These are phyloP conservation scores for Sterna hirundo DNA, from an alignment of 2,113 vertebrate genomes.

Conservation along the genomic window DNA sequence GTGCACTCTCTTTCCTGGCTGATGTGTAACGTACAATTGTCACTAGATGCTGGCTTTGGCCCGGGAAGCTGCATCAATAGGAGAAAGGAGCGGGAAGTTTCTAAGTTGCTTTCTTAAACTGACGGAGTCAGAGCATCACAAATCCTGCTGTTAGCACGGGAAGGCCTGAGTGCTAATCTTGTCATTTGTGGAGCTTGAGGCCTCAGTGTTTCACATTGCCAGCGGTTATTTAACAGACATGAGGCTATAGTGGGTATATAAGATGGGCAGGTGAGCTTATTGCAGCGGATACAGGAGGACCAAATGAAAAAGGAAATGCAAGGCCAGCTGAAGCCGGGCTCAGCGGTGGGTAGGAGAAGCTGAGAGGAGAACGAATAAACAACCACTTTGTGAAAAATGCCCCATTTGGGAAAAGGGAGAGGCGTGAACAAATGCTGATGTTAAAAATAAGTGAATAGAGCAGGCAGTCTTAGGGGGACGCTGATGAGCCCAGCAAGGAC, in stretches of 20 bases:
- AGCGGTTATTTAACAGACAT: accelerated
- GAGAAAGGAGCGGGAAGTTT: not conserved
- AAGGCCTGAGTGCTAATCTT: not conserved
- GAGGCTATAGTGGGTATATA: not conserved
- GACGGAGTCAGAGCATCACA: not conserved
- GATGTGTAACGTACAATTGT: accelerated
- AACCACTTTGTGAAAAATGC: not conserved
- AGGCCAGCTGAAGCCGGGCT: not conserved
- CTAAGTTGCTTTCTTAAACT: not conserved
- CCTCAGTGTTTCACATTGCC: accelerated
- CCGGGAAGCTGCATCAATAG: not conserved
- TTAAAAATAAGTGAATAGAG: not conserved
- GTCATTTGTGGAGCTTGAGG: accelerated
- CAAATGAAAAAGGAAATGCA: not conserved
- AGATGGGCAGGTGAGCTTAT: not conserved
- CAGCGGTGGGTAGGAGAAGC: not conserved
- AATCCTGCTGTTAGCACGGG: not conserved
- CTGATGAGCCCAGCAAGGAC: not conserved
- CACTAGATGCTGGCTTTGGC: not conserved
- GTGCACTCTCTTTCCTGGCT: not conserved
- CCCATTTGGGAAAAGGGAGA: not conserved
- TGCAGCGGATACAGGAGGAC: not conserved
- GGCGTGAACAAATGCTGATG: not conserved
- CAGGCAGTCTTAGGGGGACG: not conserved
- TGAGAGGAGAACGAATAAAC: not conserved